Percentiles rank a stretch among this genome's conserved stretches.
Conservation (phyloP, 2,113 vertebrate species). For the Tonatia bakeri region DNA sequence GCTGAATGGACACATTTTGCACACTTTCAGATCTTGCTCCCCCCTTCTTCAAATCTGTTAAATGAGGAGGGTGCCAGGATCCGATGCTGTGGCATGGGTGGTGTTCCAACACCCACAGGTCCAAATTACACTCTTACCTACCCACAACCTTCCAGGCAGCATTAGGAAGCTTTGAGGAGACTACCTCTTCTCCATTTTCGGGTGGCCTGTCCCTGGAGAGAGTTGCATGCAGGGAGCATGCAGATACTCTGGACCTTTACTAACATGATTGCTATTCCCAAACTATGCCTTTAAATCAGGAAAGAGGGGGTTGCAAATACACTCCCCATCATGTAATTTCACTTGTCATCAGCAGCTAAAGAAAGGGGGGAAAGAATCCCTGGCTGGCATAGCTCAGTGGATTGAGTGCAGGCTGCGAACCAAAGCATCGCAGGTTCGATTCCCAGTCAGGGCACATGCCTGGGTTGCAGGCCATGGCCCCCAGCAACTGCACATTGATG, state of each 20-base stretch:
- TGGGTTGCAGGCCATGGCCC: too few relatives aligned
- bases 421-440: too few relatives aligned
- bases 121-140: neutral
- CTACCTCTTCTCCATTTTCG: neutral
- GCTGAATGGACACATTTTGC: neutral
- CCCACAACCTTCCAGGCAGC: neutral
- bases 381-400: too few relatives aligned
- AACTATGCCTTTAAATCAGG: neutral
- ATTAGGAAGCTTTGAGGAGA: neutral
- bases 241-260: neutral
- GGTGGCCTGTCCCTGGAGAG: neutral
- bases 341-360: constrained; percentile 13
- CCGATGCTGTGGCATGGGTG: neutral
- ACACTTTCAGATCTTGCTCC: neutral
- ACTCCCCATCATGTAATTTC: neutral
- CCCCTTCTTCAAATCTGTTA: neutral
- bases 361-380: neutral
- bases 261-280: neutral
- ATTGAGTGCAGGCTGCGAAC: too few relatives aligned
- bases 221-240: neutral
- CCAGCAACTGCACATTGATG: too few relatives aligned
- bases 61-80: neutral
- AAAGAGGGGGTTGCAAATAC: neutral
- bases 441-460: too few relatives aligned
- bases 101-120: neutral